Evolutionary conservation across 2,113 vertebrate species (phyloP), one percentile per base, ranked within the genome.

Genomic region (Zosterops japonicus): DNA sequence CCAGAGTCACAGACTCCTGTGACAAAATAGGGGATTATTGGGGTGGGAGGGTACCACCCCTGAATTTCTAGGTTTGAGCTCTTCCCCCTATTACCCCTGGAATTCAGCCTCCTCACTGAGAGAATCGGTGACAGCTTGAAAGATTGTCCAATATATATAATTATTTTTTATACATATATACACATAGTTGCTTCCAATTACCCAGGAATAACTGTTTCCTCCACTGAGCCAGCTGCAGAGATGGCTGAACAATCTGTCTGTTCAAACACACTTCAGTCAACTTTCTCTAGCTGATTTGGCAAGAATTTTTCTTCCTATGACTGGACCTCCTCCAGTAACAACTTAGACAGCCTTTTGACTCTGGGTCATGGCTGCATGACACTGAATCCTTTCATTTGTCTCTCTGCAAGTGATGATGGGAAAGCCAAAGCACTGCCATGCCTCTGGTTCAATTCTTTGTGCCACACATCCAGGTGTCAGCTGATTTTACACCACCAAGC

Each of bases 241-340:
- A 95, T 95, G 92, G 76, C 65, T 90, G 90, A 96, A 92, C 95
- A 96, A 87, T 93, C 72, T 90, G 76, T 90, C 95, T 92, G 88
- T 91, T 96, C 88, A 95, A 95, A 93, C 86, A 75, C 7, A 81
- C 57, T 88, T 93, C 92, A 81, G 86, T 90, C 68, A 93, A 81
- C 86, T 84, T 75, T 90, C 88, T 77, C 49, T 93, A 78, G 83
- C 80, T 96, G 95, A 93, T 94, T 84, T 94, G 85, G 93, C 95
- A 96, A 46, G 61, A 46, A 74, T 87, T 91, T 92, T 84, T 94
- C 83, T 87, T 89, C 89, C 90, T 82, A 61, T 14, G 3, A 91
- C 83, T 97, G 93, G 93, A 96, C 76, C 80, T 93, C 60, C 69
- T 95, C 92, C 94, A 94, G 93, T 82, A 95, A 96, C 72, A 96